Evolutionary conservation across 2,113 vertebrate genomes (phyloP), one percentile per base, ranked within the genome.

Genomic region (Phocoena phocoena): DNA sequence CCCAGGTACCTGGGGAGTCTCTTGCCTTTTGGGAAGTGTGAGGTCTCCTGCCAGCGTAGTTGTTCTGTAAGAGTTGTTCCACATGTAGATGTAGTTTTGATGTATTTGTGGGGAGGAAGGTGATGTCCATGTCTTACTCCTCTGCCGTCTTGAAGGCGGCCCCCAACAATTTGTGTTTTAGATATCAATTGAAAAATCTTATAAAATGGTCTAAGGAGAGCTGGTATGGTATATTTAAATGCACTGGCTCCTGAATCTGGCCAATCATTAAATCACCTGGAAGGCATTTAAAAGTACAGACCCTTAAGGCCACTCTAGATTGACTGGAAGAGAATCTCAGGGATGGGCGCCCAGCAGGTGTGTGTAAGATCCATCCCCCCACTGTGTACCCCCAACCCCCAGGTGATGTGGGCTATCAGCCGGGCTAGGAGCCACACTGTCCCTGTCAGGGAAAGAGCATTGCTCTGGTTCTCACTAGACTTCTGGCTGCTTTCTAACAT

Each of bases 341-440:
- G 70, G 38, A 44, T 25, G 11, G 25, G n/a, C 5, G 1, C 31
- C 73, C 60, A 26, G 74, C 2, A 53, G 15, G 1, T 36, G n/a
- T 68, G 33, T 70, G 8, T 36, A 17, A 79, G 73, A n/a, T 74
- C 33, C 36, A 38, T 26, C 11, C 21, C 44, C 25, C 3, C 12
- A 38, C 2, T 58, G 20, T 18, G 18, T 20, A 8, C 1, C 2
- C 26, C 1, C 5, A 17, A 9, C 6, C 17, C 23, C 13, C 8
- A 53, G 83, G 38, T 79, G 26, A 79, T 36, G 23, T 23, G 14
- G 18, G 10, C 15, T 38, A 1, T 67, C 33, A 44, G 17, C 11
- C 44, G 60, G 50, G 12, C 58, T 38, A 15, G 13, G 23, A 55
- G 33, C n/a, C 33, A 10, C 15, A 20, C 33, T 12, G 11, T 26